Conservation (phyloP, 2,113 vertebrate species). For the Microcebus murinus region DNA sequence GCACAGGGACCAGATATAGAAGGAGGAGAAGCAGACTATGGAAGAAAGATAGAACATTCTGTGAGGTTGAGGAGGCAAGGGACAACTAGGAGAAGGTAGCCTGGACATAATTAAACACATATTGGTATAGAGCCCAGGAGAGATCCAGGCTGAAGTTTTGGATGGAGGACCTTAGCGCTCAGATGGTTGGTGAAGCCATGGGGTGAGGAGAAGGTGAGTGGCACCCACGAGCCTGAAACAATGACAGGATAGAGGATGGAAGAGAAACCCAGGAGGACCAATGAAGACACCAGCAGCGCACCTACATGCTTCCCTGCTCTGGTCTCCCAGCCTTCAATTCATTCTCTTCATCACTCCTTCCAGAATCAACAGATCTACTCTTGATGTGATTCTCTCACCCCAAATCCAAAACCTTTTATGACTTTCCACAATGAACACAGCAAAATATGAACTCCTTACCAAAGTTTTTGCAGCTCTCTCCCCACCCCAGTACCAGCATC, state of each 20-base stretch:
- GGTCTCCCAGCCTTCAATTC: neutral
- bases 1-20: neutral
- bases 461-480: neutral
- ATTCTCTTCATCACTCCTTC: neutral
- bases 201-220: no score
- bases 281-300: neutral
- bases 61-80: neutral
- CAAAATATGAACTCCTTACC: neutral
- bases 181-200: fast-evolving
- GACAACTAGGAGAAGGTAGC: neutral
- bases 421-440: neutral
- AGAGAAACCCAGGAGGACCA: neutral
- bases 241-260: neutral
- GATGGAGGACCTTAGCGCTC: neutral
- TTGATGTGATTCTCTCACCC: neutral
- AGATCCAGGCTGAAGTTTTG: neutral
- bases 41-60: neutral
- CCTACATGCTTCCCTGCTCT: neutral
- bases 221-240: no score
- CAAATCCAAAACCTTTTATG: neutral
- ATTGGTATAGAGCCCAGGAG: neutral
- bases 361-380: neutral
- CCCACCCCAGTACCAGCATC: neutral
- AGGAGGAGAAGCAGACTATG: neutral
- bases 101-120: neutral